These are phyloP conservation scores for Danio kyathit DNA, from an alignment of 2,797 vertebrate genomes.

Conservation along the genomic window DNA sequence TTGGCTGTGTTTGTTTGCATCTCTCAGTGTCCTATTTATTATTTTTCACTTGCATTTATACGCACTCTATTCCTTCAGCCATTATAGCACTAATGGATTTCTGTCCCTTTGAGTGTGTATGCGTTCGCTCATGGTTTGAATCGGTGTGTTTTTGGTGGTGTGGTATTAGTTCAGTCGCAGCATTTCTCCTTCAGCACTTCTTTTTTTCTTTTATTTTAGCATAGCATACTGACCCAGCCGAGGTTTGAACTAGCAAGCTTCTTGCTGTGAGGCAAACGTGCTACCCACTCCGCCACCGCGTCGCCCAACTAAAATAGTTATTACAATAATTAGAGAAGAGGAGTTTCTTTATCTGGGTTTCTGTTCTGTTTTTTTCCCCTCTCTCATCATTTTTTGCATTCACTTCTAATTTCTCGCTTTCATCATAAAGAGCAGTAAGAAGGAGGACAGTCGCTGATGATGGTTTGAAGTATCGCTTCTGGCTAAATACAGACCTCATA, in stretches of 20 bases:
- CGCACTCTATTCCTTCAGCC: slow-evolving; percentile 62
- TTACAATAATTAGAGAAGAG: neutral
- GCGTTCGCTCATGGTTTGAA: slow-evolving; percentile 19
- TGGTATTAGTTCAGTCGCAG: neutral
- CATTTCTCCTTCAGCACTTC: neutral
- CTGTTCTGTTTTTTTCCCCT: slow-evolving; percentile 16
- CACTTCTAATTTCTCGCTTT: neutral
- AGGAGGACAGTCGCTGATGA: slow-evolving; percentile 57
- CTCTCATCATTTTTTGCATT: neutral
- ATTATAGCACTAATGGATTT: slow-evolving; percentile 76
- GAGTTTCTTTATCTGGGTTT: slow-evolving; percentile 16
- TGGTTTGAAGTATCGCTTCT: slow-evolving; percentile 17
- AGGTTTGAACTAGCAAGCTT: too few relatives aligned
- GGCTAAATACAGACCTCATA: slow-evolving; percentile 26
- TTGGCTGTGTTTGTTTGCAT: slow-evolving; percentile 66
- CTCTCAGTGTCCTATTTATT: slow-evolving; percentile 76
- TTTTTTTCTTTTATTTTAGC: too few relatives aligned
- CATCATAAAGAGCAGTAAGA: slow-evolving; percentile 1
- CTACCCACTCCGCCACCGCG: too few relatives aligned
- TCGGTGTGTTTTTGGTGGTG: neutral
- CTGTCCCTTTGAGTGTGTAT: slow-evolving; percentile 51
- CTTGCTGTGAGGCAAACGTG: too few relatives aligned
- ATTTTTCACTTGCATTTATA: slow-evolving; percentile 63
- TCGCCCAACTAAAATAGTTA: neutral
- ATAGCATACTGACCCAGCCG: too few relatives aligned